phyloP scores from a whole-genome alignment of 2,888 invertebrate species.

The Scaptomyza caliginosa region DNA sequence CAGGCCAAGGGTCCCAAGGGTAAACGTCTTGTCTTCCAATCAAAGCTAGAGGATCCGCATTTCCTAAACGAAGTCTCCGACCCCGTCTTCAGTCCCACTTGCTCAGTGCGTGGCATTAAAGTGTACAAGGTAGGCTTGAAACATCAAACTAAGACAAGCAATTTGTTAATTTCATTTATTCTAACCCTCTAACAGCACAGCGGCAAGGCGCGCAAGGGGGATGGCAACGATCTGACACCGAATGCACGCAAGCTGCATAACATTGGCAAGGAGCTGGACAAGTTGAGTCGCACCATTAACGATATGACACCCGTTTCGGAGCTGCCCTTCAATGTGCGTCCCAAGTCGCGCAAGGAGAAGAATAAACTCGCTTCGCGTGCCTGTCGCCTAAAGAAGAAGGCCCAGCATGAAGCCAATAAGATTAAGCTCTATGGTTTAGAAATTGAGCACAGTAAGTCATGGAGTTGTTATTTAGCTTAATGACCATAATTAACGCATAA shows the following conservation, averaged over 20 bases:
- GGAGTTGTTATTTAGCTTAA: not conserved
- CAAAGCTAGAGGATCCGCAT: conserved; percentile 95
- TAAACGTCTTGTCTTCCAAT: conserved; percentile 92
- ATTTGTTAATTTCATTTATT: not conserved
- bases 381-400: conserved; percentile 98
- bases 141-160: too few species aligned
- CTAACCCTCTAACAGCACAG: conserved; percentile 85
- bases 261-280: conserved; percentile 96
- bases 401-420: conserved; percentile 99
- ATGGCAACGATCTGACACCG: conserved; percentile 98
- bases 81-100: conserved; percentile 97
- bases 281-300: conserved; percentile 95
- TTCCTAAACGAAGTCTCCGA: conserved; percentile 95
- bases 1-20: conserved; percentile 99
- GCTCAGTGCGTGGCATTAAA: conserved; percentile 95
- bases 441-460: conserved; percentile 94
- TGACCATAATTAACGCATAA: not conserved
- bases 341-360: conserved; percentile 98
- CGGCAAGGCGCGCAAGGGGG: conserved; percentile 97
- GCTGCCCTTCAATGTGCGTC: conserved; percentile 93
- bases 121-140: conserved; percentile 84
- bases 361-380: conserved; percentile 98
- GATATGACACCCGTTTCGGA: conserved; percentile 98
- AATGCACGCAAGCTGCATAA: conserved; percentile 95
- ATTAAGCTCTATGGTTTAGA: conserved; percentile 97